Base-by-base conservation (phyloP, 2,113 vertebrate species). In the Hucho hucho region DNA sequence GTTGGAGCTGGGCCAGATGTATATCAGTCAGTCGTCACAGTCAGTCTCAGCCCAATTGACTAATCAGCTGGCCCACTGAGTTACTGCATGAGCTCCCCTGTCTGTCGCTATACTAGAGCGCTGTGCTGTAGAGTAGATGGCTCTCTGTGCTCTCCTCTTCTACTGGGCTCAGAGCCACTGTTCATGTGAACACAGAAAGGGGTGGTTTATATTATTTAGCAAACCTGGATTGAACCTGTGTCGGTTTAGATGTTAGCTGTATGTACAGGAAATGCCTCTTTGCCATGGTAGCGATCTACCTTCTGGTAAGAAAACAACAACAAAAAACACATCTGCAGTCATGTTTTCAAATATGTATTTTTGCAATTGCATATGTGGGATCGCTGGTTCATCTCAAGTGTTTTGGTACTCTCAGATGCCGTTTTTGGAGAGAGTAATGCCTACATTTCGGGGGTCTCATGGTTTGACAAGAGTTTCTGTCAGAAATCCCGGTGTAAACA, bases 1-100 rank as follows among this genome's bases (percentile, higher is more conserved):
- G 75, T 59, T 90, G 87, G 76, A 74, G 53, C 74, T 18, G 29
- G 81, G 78, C 83, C 86, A 88, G 76, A 47, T 81, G 74, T 81
- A 76, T 79, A 78, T 81, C 69, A 78, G 77, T 18, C 18, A 61
- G 58, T 24, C 0, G 22, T 75, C 72, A 71, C 64, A 2, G 22
- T 75, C 72, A 2, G 20, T 72, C 69, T 67, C 66, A 49, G 73
- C 9, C 37, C 9, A 9, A 9, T 43, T 43, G 69, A 77, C 64
- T 69, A 70, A 86, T 78, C 77, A 78, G 25, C 68, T 70, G 64
- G 64, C 37, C 24, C 67, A 47, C 20, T 47, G 67, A 46, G 64
- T 13, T 6, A 28, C 37, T 43, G 9, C 37, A 61, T 43, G 64
- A 28, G 9, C 32, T 22, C 32, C 7, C 6, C 37, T 69, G 37